Percentiles rank a stretch among this genome's conserved stretches.
Evolutionary conservation across 1,140 invertebrate genomes (phyloP).

Genomic region (Sitobion miscanthi): DNA sequence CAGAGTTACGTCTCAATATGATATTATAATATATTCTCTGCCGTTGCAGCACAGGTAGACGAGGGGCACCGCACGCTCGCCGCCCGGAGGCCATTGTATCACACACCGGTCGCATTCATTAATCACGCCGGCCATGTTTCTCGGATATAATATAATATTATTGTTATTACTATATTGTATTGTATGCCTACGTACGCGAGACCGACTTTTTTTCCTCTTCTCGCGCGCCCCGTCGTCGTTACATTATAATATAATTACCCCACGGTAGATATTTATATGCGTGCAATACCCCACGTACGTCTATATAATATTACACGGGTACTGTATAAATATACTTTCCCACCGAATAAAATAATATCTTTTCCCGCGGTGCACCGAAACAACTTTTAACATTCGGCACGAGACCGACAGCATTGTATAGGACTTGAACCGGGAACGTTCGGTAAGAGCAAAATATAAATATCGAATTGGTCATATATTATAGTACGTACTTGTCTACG

Average conservation of each 20-base stretch:
- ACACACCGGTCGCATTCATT: neutral
- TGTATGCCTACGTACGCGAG: neutral
- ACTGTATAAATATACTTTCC: neutral
- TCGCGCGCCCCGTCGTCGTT: neutral
- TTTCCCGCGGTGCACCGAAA: neutral
- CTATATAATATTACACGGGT: neutral
- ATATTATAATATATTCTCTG: constrained; percentile 15
- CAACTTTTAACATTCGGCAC: neutral
- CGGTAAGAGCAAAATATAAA: neutral
- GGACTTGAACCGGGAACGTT: neutral
- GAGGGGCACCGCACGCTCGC: neutral
- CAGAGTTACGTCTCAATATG: constrained; percentile 47
- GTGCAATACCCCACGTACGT: neutral
- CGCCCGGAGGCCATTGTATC: constrained; percentile 1
- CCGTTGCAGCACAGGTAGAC: neutral
- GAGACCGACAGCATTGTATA: neutral
- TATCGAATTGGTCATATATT: neutral
- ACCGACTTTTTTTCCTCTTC: neutral
- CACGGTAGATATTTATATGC: neutral
- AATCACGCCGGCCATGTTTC: constrained; percentile 44
- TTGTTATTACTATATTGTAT: neutral
- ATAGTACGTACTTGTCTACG: neutral
- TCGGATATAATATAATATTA: neutral
- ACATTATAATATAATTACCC: constrained; percentile 9
- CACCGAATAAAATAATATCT: neutral